phyloP scores from a whole-genome alignment of 1,140 invertebrate species.

The Drosophila carrolli region DNA sequence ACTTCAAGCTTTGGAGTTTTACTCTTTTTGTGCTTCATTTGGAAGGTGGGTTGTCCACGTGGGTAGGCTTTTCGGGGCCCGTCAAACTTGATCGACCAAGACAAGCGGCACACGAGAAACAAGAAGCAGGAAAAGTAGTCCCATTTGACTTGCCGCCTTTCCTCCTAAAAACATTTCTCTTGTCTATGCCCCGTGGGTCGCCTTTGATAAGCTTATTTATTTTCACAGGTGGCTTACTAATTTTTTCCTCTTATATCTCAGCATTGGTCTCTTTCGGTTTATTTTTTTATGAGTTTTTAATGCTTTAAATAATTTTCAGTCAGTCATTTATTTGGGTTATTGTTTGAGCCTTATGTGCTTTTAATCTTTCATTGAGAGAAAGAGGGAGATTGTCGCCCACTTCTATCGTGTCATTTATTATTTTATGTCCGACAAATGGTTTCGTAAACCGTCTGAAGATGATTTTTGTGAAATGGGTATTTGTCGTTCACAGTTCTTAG shows the following conservation, averaged over 20 bases:
- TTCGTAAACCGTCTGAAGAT: neutral
- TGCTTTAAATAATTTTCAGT: slow-evolving; percentile 46
- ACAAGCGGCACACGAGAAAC: slow-evolving; percentile 40
- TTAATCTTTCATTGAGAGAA: slow-evolving; percentile 46
- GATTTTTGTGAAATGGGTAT: slow-evolving; percentile 1
- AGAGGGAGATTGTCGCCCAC: slow-evolving; percentile 23
- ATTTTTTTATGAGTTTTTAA: slow-evolving; percentile 43
- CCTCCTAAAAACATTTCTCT: slow-evolving; percentile 11
- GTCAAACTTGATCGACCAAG: slow-evolving; percentile 55
- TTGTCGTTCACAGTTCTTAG: neutral
- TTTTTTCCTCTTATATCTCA: slow-evolving; percentile 42
- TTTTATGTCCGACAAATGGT: neutral
- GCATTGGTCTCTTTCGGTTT: neutral
- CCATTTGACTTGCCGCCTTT: slow-evolving; percentile 57
- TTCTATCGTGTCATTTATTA: slow-evolving; percentile 6
- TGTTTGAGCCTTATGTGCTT: slow-evolving; percentile 44
- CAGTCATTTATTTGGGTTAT: slow-evolving; percentile 53
- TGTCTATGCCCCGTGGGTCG: slow-evolving; percentile 52
- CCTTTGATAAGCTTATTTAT: slow-evolving; percentile 66
- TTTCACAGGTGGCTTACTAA: slow-evolving; percentile 69
- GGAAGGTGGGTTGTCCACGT: slow-evolving; percentile 42
- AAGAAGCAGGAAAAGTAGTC: slow-evolving; percentile 35
- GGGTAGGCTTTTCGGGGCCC: slow-evolving; percentile 42
- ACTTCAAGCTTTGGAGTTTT: slow-evolving; percentile 27
- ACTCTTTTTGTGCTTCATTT: slow-evolving; percentile 16